A percentile compares a stretch with the other conserved stretches of the same genome.
These are phyloP conservation scores for Morus bassanus DNA, from an alignment of 2,797 vertebrate species.

Conservation along the genomic window DNA sequence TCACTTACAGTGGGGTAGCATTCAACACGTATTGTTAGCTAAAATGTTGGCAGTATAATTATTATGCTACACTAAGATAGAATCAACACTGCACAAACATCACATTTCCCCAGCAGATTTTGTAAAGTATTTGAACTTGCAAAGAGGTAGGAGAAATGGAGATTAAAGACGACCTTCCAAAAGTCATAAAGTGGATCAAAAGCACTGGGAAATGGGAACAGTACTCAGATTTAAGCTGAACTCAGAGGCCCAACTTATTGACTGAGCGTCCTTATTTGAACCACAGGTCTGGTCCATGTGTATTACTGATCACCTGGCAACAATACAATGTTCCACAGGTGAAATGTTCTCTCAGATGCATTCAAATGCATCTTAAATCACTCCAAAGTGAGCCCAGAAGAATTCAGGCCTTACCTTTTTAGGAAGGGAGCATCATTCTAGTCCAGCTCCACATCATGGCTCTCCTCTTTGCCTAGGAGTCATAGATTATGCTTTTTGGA, in stretches of 20 bases:
- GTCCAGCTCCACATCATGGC: neutral
- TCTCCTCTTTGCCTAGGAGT: neutral
- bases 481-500: neutral
- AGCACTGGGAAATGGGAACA: neutral
- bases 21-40: neutral
- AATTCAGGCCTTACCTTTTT: neutral
- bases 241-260: neutral
- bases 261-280: neutral
- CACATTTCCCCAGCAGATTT: conserved; percentile 12
- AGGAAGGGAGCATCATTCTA: neutral
- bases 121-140: neutral
- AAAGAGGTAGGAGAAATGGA: neutral
- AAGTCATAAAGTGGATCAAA: neutral
- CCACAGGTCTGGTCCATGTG: fast-evolving
- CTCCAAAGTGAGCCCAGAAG: neutral
- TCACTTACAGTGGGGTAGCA: conserved; percentile 6
- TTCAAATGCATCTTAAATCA: neutral
- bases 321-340: neutral
- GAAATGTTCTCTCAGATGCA: neutral
- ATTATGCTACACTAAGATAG: neutral
- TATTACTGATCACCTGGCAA: neutral
- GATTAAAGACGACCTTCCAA: neutral
- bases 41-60: conserved; percentile 13
- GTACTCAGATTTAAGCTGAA: neutral
- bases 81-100: neutral